Conservation (phyloP, 2,113 vertebrate genomes). For the Sapayoa aenigma region DNA sequence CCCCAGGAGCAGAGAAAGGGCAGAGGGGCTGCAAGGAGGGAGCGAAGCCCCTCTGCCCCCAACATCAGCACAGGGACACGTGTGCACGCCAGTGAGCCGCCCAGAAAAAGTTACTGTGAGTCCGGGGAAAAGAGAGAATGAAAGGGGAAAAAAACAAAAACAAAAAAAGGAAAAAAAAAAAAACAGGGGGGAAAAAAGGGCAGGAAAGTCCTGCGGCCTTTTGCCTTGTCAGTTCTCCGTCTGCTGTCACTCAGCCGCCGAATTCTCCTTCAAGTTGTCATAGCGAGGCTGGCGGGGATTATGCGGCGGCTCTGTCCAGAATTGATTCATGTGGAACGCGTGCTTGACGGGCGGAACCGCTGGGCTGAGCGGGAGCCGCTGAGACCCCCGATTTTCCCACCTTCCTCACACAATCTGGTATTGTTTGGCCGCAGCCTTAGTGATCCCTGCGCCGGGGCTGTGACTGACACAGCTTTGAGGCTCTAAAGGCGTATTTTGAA, state of each 20-base stretch:
- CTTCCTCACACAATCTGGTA: constrained; percentile 73
- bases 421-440: constrained; percentile 64
- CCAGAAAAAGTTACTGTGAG: not conserved
- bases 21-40: not conserved
- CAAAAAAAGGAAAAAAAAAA: accelerated
- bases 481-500: constrained; percentile 64
- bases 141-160: accelerated
- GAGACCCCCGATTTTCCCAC: constrained; percentile 71
- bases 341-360: constrained; percentile 77
- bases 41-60: not conserved
- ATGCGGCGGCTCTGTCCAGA: constrained; percentile 76
- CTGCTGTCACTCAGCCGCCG: constrained; percentile 70
- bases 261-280: constrained; percentile 79
- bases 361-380: constrained; percentile 64
- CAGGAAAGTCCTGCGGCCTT: constrained; percentile 42
- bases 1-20: not conserved
- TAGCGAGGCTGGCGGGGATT: constrained; percentile 73
- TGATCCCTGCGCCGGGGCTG: constrained; percentile 61
- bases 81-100: not conserved
- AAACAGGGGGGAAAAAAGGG: not conserved
- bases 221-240: constrained; percentile 60
- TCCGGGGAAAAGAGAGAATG: not conserved
- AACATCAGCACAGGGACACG: accelerated
- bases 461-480: constrained; percentile 63
- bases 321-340: constrained; percentile 80